Percentiles rank a stretch among this genome's conserved stretches.
Evolutionary conservation across 2,888 invertebrate species (phyloP).

Genomic region (Epinotia ramella): DNA sequence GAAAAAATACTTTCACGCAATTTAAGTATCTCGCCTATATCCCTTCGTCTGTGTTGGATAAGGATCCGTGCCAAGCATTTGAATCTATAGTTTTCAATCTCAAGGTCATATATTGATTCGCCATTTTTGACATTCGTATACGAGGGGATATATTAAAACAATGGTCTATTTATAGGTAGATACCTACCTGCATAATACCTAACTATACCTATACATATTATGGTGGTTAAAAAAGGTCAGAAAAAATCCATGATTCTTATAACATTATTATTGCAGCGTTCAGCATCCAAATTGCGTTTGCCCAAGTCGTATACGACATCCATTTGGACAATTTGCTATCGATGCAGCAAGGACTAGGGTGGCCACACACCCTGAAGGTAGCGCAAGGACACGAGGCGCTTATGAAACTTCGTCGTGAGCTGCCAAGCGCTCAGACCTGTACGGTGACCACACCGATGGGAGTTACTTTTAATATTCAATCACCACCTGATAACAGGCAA

Average conservation of each 20-base stretch:
- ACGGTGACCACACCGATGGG: slow-evolving; percentile 66
- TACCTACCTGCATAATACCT: no score
- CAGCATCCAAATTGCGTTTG: slow-evolving; percentile 45
- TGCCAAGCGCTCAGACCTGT: slow-evolving; percentile 63
- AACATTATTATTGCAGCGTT: slow-evolving; percentile 35
- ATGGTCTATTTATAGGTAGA: not conserved
- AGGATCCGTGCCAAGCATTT: no score
- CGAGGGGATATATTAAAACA: no score
- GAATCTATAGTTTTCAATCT: no score
- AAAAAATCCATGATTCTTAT: no score
- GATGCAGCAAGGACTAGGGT: slow-evolving; percentile 72
- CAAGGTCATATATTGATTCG: no score
- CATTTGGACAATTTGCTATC: slow-evolving; percentile 61
- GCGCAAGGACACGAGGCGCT: slow-evolving; percentile 70
- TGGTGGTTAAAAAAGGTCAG: no score
- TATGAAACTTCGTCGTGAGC: slow-evolving; percentile 59
- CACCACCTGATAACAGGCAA: slow-evolving; percentile 66
- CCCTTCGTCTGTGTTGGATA: no score
- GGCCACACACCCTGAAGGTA: slow-evolving; percentile 67
- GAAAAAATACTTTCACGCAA: not conserved
- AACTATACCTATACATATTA: no score
- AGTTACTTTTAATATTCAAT: slow-evolving; percentile 58
- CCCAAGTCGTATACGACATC: slow-evolving; percentile 55
- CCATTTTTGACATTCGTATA: no score
- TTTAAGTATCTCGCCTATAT: not conserved